These are phyloP conservation scores for Peromyscus leucopus DNA, from an alignment of 2,113 vertebrate genomes.

Conservation along the genomic window DNA sequence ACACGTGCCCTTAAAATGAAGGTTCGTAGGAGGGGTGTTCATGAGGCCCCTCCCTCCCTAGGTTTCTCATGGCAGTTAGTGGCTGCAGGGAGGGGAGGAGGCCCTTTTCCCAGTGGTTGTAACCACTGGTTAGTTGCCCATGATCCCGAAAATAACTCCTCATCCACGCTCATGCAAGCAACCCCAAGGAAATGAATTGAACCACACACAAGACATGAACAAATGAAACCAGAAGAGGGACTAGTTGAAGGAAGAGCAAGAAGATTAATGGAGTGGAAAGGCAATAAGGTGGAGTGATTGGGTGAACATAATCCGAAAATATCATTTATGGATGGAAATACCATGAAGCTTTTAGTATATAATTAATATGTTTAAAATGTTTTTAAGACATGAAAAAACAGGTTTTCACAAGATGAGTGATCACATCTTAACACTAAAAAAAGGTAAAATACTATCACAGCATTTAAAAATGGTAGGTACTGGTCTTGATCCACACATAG, in stretches of 20 bases:
- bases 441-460: background rate
- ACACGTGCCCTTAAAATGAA: background rate
- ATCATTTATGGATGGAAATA: background rate
- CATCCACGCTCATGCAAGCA: background rate
- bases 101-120: background rate
- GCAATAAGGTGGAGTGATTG: background rate
- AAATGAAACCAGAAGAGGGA: background rate
- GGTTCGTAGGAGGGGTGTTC: background rate
- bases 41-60: background rate
- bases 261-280: background rate
- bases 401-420: background rate
- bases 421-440: background rate
- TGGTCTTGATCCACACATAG: constrained; percentile 22
- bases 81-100: background rate
- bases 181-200: background rate
- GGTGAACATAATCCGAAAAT: background rate
- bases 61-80: background rate
- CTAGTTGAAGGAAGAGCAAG: background rate
- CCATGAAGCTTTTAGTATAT: background rate
- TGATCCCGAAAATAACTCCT: background rate
- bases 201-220: background rate
- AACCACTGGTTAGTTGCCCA: background rate
- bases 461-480: background rate
- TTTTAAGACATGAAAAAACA: background rate
- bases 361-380: background rate